phyloP scores from a whole-genome alignment of 1,140 invertebrate genomes.

The Belonocnema kinseyi region DNA sequence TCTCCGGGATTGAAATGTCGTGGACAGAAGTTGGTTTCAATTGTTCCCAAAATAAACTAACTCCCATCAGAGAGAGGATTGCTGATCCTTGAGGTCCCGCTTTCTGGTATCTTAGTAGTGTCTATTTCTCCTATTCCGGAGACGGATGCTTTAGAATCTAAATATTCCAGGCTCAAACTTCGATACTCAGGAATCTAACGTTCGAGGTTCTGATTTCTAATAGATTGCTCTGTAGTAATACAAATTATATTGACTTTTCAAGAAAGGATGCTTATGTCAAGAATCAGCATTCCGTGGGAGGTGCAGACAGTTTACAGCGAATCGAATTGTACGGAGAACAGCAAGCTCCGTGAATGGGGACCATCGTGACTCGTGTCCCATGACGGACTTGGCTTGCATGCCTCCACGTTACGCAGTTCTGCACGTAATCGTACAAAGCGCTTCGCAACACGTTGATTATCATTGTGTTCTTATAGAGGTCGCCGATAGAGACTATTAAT shows the following conservation, averaged over 20 bases:
- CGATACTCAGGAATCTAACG: no score
- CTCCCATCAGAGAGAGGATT: slow-evolving; percentile 21
- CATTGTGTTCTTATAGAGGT: neutral
- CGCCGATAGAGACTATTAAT: slow-evolving; percentile 13
- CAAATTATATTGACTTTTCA: no score
- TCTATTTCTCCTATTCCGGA: no score
- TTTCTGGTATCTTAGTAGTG: neutral
- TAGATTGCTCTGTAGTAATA: no score
- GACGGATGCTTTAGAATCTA: no score
- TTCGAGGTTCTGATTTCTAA: no score
- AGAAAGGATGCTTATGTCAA: neutral
- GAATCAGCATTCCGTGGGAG: slow-evolving; percentile 61
- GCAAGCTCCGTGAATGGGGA: slow-evolving; percentile 59
- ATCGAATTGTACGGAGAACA: slow-evolving; percentile 66
- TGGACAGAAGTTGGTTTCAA: slow-evolving; percentile 44
- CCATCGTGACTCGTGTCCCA: slow-evolving; percentile 58
- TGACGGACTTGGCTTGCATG: slow-evolving; percentile 57
- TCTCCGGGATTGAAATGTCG: slow-evolving; percentile 61
- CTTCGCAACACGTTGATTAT: slow-evolving; percentile 36
- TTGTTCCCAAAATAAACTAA: slow-evolving; percentile 50
- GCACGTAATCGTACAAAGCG: slow-evolving; percentile 49
- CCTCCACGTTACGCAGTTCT: slow-evolving; percentile 64
- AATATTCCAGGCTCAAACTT: no score
- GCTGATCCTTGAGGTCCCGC: slow-evolving; percentile 1
- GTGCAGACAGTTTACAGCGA: slow-evolving; percentile 62